Conservation (phyloP, 2,888 invertebrate species). For the Apamea monoglypha region DNA sequence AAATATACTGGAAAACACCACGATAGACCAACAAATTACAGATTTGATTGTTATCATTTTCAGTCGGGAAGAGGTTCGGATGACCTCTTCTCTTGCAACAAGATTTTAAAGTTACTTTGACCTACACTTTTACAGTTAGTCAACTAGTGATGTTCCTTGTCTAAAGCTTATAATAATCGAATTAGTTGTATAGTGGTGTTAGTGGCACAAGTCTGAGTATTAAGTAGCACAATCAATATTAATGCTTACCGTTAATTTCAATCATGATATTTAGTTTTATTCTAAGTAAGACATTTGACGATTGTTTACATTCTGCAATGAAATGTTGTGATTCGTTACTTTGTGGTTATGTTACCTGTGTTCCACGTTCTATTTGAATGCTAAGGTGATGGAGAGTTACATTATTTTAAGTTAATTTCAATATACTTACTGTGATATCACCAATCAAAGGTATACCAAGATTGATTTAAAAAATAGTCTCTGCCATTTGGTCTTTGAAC, state of each 20-base stretch:
- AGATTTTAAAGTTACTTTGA: conserved; percentile 34
- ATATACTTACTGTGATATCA: neutral
- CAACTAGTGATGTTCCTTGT: conserved; percentile 42
- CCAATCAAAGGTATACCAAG: neutral
- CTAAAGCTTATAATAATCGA: conserved; percentile 47
- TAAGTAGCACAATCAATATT: conserved; percentile 50
- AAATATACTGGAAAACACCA: neutral
- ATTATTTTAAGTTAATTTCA: neutral
- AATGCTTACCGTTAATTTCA: conserved; percentile 54
- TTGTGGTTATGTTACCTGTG: neutral
- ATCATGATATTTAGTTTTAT: conserved; percentile 39
- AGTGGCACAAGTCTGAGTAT: conserved; percentile 35
- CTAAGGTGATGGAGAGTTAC: neutral
- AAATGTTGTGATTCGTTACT: conserved; percentile 5
- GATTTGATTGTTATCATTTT: neutral
- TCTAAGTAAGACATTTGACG: conserved; percentile 23
- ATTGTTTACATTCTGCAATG: conserved; percentile 28
- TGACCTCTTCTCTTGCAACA: conserved; percentile 26
- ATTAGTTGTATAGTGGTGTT: conserved; percentile 39
- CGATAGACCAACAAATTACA: neutral
- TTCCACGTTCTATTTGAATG: neutral
- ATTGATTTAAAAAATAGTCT: neutral
- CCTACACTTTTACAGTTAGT: conserved; percentile 41
- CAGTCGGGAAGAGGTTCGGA: conserved; percentile 5
- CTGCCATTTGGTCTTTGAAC: neutral